A percentile compares a stretch with the other conserved stretches of the same genome.
phyloP scores from a whole-genome alignment of 2,113 vertebrate genomes.

The Ophiodon elongatus region DNA sequence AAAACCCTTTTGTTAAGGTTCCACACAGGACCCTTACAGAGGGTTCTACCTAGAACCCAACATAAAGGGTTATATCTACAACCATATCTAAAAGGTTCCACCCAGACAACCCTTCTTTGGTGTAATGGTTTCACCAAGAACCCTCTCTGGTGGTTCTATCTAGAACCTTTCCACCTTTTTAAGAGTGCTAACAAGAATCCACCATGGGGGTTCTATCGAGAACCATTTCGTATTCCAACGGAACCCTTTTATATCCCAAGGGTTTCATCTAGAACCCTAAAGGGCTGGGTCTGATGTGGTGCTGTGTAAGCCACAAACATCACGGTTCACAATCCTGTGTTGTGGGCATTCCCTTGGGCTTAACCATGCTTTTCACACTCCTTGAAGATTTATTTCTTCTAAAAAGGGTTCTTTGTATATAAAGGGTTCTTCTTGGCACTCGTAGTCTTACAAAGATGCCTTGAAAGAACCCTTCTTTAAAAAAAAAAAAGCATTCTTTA shows the following conservation, averaged over 20 bases:
- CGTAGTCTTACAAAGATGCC: neutral
- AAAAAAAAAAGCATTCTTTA: neutral
- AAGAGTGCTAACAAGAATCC: no score
- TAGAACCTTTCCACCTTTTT: no score
- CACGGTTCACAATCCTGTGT: no score
- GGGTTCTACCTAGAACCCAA: neutral
- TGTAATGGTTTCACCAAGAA: neutral
- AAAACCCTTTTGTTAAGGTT: neutral
- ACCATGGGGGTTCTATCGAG: no score
- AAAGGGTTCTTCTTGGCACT: neutral
- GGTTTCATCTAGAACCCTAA: neutral
- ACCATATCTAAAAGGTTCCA: neutral
- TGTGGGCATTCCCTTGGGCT: no score
- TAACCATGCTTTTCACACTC: no score
- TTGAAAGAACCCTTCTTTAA: neutral
- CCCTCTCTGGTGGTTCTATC: neutral
- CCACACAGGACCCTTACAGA: neutral
- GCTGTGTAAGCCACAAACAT: neutral
- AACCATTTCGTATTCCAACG: no score
- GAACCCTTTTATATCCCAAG: no score
- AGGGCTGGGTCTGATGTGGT: neutral
- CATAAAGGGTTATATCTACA: neutral
- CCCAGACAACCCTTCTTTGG: neutral
- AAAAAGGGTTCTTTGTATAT: no score
- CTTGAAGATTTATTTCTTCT: no score